Evolutionary conservation across 1,140 invertebrate genomes (phyloP), one percentile per base, ranked within the genome.

Genomic region (Leptonema lineaticorne): DNA sequence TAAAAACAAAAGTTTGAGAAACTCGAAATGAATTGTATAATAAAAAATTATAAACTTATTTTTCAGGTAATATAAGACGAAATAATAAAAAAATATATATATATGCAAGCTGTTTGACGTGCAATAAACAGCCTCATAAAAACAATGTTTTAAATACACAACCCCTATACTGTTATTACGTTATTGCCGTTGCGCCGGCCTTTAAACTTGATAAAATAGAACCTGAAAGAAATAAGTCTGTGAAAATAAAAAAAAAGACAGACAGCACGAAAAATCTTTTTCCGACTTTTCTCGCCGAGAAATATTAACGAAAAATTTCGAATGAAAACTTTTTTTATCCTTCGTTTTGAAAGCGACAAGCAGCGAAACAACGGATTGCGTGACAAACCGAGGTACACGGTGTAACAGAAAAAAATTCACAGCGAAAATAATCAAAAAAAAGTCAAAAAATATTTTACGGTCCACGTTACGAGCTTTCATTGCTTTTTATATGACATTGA

Each of bases 401-500:
- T 22, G 18, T 9, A 9, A 53, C 27, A 18, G 8, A 11, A n/a
- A n/a, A n/a, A n/a, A n/a, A n/a, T n/a, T n/a, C n/a, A n/a, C n/a
- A n/a, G n/a, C n/a, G n/a, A n/a, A n/a, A n/a, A n/a, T n/a, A n/a
- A n/a, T n/a, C n/a, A n/a, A n/a, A n/a, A n/a, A n/a, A n/a, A n/a
- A n/a, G n/a, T n/a, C n/a, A n/a, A n/a, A 18, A 59, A 59, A 41
- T 30, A 53, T 37, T 45, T 62, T 62, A 37, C 59, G 26, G 22
- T 24, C 33, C 11, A 27, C 59, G 45, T 62, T 62, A 62, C 29
- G 30, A 62, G 33, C 45, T 62, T 62, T 41, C 59, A 62, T 62
- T 62, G 59, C 30, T 37, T 62, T 59, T 62, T 62, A n/a, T n/a
- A 62, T 62, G 59, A 62, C 59, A 45, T 62, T 62, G 59, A 62